Percentiles rank a stretch among this genome's conserved stretches.
These are phyloP conservation scores for Morpho helenor DNA, from an alignment of 2,888 invertebrate genomes.

Conservation along the genomic window DNA sequence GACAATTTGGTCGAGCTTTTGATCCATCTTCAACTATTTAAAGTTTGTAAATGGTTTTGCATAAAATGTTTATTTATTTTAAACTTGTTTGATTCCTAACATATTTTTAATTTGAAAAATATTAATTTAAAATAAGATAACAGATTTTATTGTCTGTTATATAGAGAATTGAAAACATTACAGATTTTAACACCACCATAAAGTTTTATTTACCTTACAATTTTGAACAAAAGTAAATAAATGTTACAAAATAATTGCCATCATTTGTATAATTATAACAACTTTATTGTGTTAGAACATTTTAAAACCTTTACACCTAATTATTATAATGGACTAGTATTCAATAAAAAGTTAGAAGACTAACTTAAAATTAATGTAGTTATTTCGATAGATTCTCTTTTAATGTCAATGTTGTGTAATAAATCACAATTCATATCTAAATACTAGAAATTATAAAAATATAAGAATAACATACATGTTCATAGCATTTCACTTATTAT, in stretches of 20 bases:
- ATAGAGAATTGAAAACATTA: not conserved
- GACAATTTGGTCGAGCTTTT: no score
- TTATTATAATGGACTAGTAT: conserved; percentile 60
- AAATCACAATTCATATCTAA: conserved; percentile 8
- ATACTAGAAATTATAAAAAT: conserved; percentile 16
- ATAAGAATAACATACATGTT: conserved; percentile 4
- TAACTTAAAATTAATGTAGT: conserved; percentile 14
- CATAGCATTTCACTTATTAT: conserved; percentile 23
- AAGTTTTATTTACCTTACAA: conserved; percentile 1
- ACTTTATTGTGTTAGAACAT: conserved; percentile 14
- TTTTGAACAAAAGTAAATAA: not conserved
- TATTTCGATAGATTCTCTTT: conserved; percentile 7
- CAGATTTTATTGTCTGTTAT: not conserved
- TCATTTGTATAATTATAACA: conserved; percentile 9
- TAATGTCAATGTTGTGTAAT: conserved; percentile 4
- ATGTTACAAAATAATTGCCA: conserved; percentile 4
- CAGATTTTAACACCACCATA: not conserved
- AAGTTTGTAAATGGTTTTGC: no score
- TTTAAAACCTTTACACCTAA: conserved; percentile 32
- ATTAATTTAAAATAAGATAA: no score
- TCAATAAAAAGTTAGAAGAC: conserved; percentile 44
- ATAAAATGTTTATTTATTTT: no score
- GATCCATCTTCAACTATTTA: no score
- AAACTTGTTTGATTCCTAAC: no score
- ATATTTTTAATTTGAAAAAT: no score